A percentile compares a stretch with the other conserved stretches of the same genome.
phyloP scores from a whole-genome alignment of 2,113 vertebrate species.

The Scytalopus superciliaris region DNA sequence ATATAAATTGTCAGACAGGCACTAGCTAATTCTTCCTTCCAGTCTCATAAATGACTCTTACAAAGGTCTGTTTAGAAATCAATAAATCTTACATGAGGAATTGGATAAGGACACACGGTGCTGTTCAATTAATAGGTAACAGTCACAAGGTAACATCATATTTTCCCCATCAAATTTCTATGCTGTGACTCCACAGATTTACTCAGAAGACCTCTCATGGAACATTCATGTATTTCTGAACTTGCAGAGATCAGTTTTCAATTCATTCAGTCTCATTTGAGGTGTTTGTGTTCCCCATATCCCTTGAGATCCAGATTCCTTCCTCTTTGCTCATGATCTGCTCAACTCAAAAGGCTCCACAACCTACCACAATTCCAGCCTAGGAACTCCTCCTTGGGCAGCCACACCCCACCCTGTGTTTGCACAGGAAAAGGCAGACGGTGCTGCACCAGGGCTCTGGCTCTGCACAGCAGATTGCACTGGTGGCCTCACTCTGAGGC shows the following conservation, averaged over 20 bases:
- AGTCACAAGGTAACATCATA: background rate
- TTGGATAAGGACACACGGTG: background rate
- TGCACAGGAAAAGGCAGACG: background rate
- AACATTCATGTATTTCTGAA: accelerated
- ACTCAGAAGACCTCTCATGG: background rate
- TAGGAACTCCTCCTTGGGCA: background rate
- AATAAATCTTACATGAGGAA: background rate
- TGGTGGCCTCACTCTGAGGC: background rate
- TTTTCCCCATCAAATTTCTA: background rate
- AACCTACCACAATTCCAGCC: background rate
- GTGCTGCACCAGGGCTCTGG: accelerated
- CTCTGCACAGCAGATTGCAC: background rate
- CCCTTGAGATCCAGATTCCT: background rate
- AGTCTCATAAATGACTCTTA: background rate
- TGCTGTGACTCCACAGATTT: background rate
- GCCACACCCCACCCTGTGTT: background rate
- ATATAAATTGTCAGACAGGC: background rate
- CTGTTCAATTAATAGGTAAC: background rate
- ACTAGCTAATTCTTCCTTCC: background rate
- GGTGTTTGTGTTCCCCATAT: background rate
- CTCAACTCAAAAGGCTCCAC: background rate
- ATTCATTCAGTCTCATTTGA: background rate
- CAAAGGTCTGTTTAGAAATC: background rate
- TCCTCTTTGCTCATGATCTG: background rate
- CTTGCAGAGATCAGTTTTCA: background rate